phyloP scores from a whole-genome alignment of 2,797 vertebrate species.

The Lophura swinhoii region DNA sequence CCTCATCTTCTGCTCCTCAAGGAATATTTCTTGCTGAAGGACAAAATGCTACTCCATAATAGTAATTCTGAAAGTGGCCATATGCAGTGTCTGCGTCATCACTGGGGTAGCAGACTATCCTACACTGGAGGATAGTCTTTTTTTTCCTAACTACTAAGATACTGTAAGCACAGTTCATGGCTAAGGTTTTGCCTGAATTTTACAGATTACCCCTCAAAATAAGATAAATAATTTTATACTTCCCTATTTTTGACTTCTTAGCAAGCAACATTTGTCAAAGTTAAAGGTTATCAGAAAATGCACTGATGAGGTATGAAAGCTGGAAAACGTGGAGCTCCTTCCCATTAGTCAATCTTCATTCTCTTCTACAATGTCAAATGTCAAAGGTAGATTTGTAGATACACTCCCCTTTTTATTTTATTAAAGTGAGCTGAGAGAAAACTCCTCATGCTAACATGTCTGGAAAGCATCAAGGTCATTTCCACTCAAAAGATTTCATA shows the following conservation, averaged over 20 bases:
- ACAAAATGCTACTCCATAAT: background rate
- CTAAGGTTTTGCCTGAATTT: background rate
- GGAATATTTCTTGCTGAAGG: constrained; percentile 2
- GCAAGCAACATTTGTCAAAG: background rate
- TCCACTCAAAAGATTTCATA: background rate
- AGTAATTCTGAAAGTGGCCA: background rate
- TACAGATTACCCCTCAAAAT: background rate
- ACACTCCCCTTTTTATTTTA: background rate
- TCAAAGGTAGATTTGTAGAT: background rate
- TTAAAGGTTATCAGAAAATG: background rate
- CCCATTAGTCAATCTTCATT: background rate
- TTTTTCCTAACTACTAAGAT: background rate
- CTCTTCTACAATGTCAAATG: background rate
- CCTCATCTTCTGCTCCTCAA: background rate
- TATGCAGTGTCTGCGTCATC: background rate
- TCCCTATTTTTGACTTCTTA: background rate
- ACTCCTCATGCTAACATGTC: background rate
- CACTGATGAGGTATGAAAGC: background rate
- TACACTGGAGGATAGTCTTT: background rate
- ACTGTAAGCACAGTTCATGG: background rate
- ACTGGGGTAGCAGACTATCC: background rate
- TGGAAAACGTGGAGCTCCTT: background rate
- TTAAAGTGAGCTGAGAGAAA: background rate
- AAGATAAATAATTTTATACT: background rate
- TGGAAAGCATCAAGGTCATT: background rate